Conservation (phyloP, 2,113 vertebrate genomes). For the Vireo altiloquus region DNA sequence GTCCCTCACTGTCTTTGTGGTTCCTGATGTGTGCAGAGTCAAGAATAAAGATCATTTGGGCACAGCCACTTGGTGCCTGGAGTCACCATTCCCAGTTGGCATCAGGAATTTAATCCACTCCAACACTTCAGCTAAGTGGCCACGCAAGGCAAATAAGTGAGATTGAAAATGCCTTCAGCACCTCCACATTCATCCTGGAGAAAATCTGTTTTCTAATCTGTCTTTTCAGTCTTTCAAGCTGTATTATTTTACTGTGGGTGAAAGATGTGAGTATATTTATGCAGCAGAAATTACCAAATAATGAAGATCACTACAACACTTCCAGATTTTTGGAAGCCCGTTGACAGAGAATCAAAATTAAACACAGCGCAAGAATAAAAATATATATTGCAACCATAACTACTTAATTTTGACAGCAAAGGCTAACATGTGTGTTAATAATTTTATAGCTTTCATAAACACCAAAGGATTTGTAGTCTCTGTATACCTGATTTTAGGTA, state of each 20-base stretch:
- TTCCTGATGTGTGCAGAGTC: not conserved
- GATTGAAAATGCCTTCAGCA: not conserved
- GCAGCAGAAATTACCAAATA: not conserved
- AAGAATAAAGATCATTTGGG: not conserved
- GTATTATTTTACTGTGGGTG: not conserved
- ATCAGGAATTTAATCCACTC: not conserved
- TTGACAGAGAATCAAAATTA: not conserved
- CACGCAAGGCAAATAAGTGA: not conserved
- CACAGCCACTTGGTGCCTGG: not conserved
- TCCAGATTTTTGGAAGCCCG: not conserved
- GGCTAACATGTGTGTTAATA: not conserved
- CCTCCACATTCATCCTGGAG: not conserved
- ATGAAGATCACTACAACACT: not conserved
- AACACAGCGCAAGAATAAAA: not conserved
- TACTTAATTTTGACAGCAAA: not conserved
- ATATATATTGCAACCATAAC: not conserved
- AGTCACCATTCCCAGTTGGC: rapidly evolving
- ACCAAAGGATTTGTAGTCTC: not conserved
- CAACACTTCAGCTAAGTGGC: not conserved
- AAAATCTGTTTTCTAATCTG: not conserved
- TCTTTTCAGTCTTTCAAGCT: not conserved
- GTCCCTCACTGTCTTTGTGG: not conserved
- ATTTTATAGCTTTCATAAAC: not conserved
- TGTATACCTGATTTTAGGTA: not conserved
- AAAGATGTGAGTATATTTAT: not conserved